Conservation (phyloP, 2,888 invertebrate genomes). For the Clunio marinus region DNA sequence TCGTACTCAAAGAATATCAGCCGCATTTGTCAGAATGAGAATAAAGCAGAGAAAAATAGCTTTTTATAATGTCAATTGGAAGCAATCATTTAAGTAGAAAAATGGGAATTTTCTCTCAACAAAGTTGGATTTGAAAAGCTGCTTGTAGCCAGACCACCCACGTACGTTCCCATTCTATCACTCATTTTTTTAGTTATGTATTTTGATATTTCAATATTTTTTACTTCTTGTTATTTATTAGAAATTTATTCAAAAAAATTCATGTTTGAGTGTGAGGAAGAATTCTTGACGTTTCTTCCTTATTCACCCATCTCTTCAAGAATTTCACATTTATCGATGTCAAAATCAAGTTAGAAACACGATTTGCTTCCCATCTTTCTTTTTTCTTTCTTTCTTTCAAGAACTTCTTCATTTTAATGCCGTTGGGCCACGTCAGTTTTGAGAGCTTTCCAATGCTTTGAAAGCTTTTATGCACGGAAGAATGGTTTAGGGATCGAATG, state of each 20-base stretch:
- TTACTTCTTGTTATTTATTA: background rate
- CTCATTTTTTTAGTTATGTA: background rate
- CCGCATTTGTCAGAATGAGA: background rate
- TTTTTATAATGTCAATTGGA: constrained; percentile 19
- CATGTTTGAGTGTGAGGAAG: too few relatives aligned
- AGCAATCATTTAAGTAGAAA: constrained; percentile 13
- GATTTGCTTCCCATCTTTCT: background rate
- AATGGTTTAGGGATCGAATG: background rate
- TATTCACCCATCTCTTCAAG: too few relatives aligned
- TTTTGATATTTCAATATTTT: background rate
- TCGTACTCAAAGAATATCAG: background rate
- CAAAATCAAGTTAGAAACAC: background rate
- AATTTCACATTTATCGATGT: background rate
- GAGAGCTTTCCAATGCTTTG: background rate
- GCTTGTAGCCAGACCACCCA: too few relatives aligned
- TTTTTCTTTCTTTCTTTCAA: background rate
- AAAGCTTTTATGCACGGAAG: background rate
- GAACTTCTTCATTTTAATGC: background rate
- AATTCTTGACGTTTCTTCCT: too few relatives aligned
- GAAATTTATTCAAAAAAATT: too few relatives aligned
- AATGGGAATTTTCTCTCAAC: background rate
- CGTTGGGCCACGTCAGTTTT: background rate
- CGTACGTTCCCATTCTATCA: background rate
- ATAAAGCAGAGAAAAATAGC: background rate
- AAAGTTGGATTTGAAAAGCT: background rate